Evolutionary conservation across 2,888 invertebrate species (phyloP).

Genomic region (Barypeithes pellucidus): DNA sequence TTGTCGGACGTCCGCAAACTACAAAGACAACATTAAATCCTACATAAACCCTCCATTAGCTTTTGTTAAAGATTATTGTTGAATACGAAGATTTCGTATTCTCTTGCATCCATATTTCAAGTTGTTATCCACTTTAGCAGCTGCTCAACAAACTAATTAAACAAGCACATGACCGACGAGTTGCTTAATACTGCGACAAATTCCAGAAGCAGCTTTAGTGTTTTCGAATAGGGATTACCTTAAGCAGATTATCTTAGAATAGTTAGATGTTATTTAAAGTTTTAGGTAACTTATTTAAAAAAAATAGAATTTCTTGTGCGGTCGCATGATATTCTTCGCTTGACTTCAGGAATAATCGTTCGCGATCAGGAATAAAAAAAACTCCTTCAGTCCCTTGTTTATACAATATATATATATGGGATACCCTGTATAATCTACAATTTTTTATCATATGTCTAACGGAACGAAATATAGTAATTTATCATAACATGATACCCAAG

Average conservation of each 20-base stretch:
- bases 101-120: background rate
- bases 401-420: too few species aligned
- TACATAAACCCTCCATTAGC: background rate
- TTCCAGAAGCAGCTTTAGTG: background rate
- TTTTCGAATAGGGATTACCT: background rate
- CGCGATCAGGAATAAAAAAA: too few species aligned
- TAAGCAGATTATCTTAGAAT: too few species aligned
- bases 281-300: too few species aligned
- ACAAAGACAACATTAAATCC: background rate
- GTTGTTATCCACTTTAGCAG: slow-evolving; percentile 1
- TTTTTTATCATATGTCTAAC: too few species aligned
- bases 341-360: too few species aligned
- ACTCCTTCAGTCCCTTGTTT: too few species aligned
- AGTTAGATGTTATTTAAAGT: too few species aligned
- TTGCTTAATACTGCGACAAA: background rate
- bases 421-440: too few species aligned
- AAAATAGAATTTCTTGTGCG: too few species aligned
- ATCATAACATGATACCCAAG: background rate
- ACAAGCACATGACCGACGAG: background rate
- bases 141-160: background rate
- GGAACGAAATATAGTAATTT: background rate
- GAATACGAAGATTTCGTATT: background rate
- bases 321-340: too few species aligned
- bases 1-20: background rate
- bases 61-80: background rate